Evolutionary conservation across 2,888 invertebrate genomes (phyloP), one percentile per base, ranked within the genome.

Genomic region (Invenusta paracnida): DNA sequence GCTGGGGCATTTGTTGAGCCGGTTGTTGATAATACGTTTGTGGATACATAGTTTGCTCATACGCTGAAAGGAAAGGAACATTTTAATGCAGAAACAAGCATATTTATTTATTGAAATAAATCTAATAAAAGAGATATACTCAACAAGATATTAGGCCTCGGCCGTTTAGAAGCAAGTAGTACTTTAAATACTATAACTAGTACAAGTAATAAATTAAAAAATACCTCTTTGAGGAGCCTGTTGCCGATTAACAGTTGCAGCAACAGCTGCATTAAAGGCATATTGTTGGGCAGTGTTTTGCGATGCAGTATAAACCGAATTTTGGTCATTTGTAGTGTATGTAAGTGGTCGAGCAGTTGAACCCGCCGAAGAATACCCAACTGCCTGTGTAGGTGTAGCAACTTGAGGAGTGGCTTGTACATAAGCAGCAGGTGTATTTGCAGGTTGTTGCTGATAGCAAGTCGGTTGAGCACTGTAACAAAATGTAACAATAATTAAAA

Each of bases 11-110:
- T 23, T 73, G 73, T 23, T 73, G 73, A 5, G 11, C 11, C 25
- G 17, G 73, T 25, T 73, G 73, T 73, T 73, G 73, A 25, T 73
- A 73, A 73, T 73, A 73, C 2, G 5, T 73, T 23, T 73, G 73
- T 23, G 73, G 73, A 23, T 73, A 73, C 73, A 73, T 73, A 23
- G 73, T 73, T 23, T 73, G 73, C 23, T 73, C 73, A 73, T 73
- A 73, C 17, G 23, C 73, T 73, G 73, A 73, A 73, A 73, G 17
- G 73, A n/a, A n/a, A n/a, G n/a, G n/a, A n/a, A n/a, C n/a, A n/a
- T n/a, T n/a, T n/a, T n/a, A n/a, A n/a, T n/a, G n/a, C n/a, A n/a
- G n/a, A n/a, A n/a, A n/a, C n/a, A n/a, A n/a, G n/a, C n/a, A n/a
- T n/a, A n/a, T n/a, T n/a, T n/a, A n/a, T n/a, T n/a, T n/a, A n/a